phyloP scores from a whole-genome alignment of 2,888 invertebrate species.

The Malachius bipustulatus region DNA sequence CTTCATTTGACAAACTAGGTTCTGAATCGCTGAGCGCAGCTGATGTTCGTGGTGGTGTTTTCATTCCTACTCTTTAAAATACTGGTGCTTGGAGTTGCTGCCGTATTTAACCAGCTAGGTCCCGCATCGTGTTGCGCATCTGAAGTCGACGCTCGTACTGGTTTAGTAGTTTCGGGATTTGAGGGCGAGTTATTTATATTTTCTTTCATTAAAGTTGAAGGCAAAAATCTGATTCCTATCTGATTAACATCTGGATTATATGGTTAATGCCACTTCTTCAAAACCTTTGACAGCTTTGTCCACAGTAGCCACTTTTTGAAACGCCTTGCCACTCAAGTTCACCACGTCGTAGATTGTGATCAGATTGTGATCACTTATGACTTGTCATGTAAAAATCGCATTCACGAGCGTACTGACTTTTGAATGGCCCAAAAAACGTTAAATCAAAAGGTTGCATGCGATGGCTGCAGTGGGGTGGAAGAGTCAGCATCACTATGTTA shows the following conservation, averaged over 20 bases:
- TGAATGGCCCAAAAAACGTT: background rate
- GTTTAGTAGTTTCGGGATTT: too few relatives aligned
- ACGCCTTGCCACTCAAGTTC: slow-evolving; percentile 7
- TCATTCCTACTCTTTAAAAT: background rate
- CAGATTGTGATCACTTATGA: background rate
- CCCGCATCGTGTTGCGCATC: too few relatives aligned
- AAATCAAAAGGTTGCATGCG: slow-evolving; percentile 8
- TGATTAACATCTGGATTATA: background rate
- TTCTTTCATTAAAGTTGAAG: too few relatives aligned
- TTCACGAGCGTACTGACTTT: background rate
- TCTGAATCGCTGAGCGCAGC: too few relatives aligned
- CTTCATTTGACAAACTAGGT: background rate
- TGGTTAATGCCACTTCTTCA: slow-evolving; percentile 2
- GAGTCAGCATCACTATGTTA: slow-evolving; percentile 17
- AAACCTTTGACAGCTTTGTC: slow-evolving; percentile 7
- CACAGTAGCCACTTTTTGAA: slow-evolving; percentile 10
- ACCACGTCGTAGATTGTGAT: slow-evolving; percentile 5
- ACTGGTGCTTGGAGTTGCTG: too few relatives aligned
- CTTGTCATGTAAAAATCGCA: slow-evolving; percentile 4
- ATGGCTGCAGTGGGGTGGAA: slow-evolving; percentile 21
- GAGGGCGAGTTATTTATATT: too few relatives aligned
- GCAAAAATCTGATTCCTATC: too few relatives aligned
- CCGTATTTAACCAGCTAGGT: too few relatives aligned
- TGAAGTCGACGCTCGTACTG: too few relatives aligned
- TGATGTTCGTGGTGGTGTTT: background rate